Evolutionary conservation across 2,113 vertebrate species (phyloP).

Genomic region (Scomber scombrus): DNA sequence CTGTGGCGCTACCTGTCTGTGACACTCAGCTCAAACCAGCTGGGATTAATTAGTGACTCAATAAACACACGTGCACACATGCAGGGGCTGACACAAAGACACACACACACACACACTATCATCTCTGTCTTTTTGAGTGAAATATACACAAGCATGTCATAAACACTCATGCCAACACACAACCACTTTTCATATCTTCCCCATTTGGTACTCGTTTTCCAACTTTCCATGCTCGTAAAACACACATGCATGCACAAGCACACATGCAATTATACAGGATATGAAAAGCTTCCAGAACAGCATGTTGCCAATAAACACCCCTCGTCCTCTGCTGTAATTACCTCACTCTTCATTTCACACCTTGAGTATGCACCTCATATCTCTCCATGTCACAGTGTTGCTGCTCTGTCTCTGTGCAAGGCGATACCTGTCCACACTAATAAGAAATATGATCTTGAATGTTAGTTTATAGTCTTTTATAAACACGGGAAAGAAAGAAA

Average conservation of each 20-base stretch:
- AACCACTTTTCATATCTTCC: slow-evolving; percentile 19
- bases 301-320: slow-evolving; percentile 77
- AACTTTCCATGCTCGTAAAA: slow-evolving; percentile 5
- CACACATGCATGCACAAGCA: not conserved
- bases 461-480: slow-evolving; percentile 13
- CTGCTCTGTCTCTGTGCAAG: slow-evolving; percentile 32
- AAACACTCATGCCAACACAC: slow-evolving; percentile 33
- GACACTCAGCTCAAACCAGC: slow-evolving; percentile 68
- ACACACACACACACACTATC: slow-evolving; percentile 6
- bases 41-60: slow-evolving; percentile 83
- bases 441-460: slow-evolving; percentile 28
- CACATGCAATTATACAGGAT: slow-evolving; percentile 46
- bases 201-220: slow-evolving; percentile 14
- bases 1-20: slow-evolving; percentile 68
- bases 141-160: not conserved
- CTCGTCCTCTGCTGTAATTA: slow-evolving; percentile 65
- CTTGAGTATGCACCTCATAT: slow-evolving; percentile 50
- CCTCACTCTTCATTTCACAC: slow-evolving; percentile 71
- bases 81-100: not conserved
- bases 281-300: slow-evolving; percentile 66
- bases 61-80: slow-evolving; percentile 23
- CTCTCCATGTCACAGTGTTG: slow-evolving; percentile 35
- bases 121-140: slow-evolving; percentile 14
- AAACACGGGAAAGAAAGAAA: not conserved
- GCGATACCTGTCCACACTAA: slow-evolving; percentile 37